A percentile compares a stretch with the other conserved stretches of the same genome.
Evolutionary conservation across 1,140 invertebrate genomes (phyloP).

Genomic region (Danaus melanippus): DNA sequence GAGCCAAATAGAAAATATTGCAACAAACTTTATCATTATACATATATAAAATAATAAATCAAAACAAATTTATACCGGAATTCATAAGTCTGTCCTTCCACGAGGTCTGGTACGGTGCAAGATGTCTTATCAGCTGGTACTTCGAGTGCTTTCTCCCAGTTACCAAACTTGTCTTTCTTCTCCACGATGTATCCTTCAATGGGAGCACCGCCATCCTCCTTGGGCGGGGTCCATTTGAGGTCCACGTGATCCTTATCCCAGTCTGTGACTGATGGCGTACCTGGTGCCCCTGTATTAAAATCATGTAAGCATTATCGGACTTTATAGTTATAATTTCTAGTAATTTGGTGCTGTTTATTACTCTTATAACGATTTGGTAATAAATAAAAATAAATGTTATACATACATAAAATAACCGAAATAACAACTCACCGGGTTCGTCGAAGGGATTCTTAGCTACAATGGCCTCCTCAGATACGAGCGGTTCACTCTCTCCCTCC

Average conservation of each 20-base stretch:
- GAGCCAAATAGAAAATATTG: neutral
- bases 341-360: no score
- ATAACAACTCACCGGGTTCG: conserved; percentile 80
- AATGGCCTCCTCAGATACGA: conserved; percentile 89
- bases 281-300: conserved; percentile 77
- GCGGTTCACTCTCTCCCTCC: conserved; percentile 95
- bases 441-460: conserved; percentile 98
- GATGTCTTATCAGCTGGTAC: conserved; percentile 85
- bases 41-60: neutral
- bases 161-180: conserved; percentile 94
- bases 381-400: no score
- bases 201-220: conserved; percentile 88
- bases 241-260: conserved; percentile 97
- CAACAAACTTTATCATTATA: neutral
- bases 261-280: conserved; percentile 91
- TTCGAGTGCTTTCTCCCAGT: conserved; percentile 93
- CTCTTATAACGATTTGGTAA: no score
- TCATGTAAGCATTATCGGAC: no score
- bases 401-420: neutral
- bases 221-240: conserved; percentile 87
- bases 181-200: conserved; percentile 91
- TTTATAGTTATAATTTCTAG: no score
- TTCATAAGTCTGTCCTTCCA: conserved; percentile 83
- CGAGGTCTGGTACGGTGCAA: conserved; percentile 89
- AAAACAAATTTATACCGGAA: conserved; percentile 44